Evolutionary conservation across 2,113 vertebrate species (phyloP), one percentile per base, ranked within the genome.

Genomic region (Myrmecobius fasciatus): DNA sequence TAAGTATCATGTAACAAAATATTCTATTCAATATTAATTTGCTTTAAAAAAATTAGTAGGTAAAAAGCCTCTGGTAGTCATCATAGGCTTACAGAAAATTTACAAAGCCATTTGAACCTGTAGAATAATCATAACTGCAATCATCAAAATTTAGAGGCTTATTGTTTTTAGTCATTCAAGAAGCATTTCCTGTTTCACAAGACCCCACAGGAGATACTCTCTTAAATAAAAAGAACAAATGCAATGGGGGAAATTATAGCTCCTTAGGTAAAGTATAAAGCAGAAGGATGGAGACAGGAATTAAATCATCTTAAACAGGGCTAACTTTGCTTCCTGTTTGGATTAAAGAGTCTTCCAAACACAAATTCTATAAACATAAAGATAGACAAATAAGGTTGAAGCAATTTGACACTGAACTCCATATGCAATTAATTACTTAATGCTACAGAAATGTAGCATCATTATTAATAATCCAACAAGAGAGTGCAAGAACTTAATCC

Each of bases 1-100:
- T 96, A 96, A 95, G 93, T 25, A 89, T 89, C 91, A 96, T 3
- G n/a, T 43, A 91, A 89, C 48, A 26, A 89, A 92, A 95, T 53
- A 83, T 89, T 54, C 95, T 3, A 48, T 24, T 95, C 53, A 91
- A 7, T 28, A 49, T 75, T 97, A 24, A 67, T 89, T 53, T 54
- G 31, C 60, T 94, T n/a, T n/a, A n/a, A 92, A 53, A 43, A 8
- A 43, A 53, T 52, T 8, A 88, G 52, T 14, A 5, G 22, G 10
- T 12, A 20, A 52, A 56, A 93, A 97, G 20, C 5, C 91, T 93
- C 1, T 91, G 4, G 10, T 89, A 5, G 2, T 0, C 36, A n/a
- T 52, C 56, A 53, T 51, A 95, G 93, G 93, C 43, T 25, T 25
- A 75, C 31, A 89, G 56, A 83, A 52, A 28, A 94, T 89, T 49